Base-by-base conservation (phyloP, 2,113 vertebrate species). In the Mustelus asterias region DNA sequence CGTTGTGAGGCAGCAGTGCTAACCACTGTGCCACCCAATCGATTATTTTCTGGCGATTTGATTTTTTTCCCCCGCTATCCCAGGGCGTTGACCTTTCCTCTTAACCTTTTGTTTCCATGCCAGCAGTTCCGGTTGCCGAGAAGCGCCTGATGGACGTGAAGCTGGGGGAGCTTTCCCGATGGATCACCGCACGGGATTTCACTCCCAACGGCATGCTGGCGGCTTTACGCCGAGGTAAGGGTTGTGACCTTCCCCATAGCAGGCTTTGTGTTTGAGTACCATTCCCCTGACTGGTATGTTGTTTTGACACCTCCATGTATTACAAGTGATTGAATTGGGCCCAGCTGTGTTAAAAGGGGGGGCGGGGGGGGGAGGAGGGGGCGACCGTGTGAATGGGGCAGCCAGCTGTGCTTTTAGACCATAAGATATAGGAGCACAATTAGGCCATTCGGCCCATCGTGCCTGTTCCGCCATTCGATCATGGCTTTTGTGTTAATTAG, bases 91-190 rank as follows among this genome's bases (percentile, higher is more conserved):
- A 48, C 41, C 6, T 54, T n/a, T n/a, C n/a, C 48, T 54, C 48
- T 54, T 5, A 54, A 54, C 22, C 85, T 22, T 26, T 48, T 48
- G 9, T 70, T 70, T 65, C n/a, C 63, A 22, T 90, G 1, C 11
- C 0, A 83, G 0, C 96, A 99, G 99, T 98, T 97, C 97, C 98
- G 69, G 10, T 99, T 67, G 98, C 97, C 95, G 98, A 99, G 90
- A 98, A 96, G 97, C 98, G 96, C 63, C 98, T 99, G 76, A 96
- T 99, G 98, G 98, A 99, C 3, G 98, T 99, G 96, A 99, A 99
- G 96, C 96, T 99, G 88, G 98, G 97, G 0, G 97, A 99, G 97
- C 94, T 99, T 96, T 98, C 98, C 22, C 96, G 2, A 94, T 99
- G 99, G 99, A 7, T 99, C 3, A 96, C 98, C 89, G 97, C 97